Percentiles rank a stretch among this genome's conserved stretches.
Evolutionary conservation across 1,140 invertebrate genomes (phyloP).

Genomic region (Drosophila triauraria): DNA sequence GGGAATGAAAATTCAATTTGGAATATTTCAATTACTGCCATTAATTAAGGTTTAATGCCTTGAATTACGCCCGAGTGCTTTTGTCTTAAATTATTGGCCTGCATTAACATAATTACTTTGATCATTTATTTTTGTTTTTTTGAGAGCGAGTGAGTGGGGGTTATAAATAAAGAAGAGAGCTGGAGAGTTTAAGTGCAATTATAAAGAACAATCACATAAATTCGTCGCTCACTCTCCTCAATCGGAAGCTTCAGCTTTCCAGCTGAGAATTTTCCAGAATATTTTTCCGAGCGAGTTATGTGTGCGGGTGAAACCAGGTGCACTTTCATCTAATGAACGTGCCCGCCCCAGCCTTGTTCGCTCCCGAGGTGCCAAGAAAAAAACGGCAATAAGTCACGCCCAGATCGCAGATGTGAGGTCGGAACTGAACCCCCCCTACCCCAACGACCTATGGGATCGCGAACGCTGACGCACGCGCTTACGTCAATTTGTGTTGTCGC

Average conservation of each 20-base stretch:
- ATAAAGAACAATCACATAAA: slow-evolving; percentile 5
- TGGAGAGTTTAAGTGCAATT: slow-evolving; percentile 8
- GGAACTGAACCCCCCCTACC: slow-evolving; percentile 4
- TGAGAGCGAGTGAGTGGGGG: neutral
- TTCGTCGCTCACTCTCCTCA: neutral
- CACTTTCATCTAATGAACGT: slow-evolving; percentile 52
- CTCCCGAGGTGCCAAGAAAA: slow-evolving; percentile 36
- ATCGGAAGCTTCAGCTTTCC: slow-evolving; percentile 14
- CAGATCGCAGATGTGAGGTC: slow-evolving; percentile 40
- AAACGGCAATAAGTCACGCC: slow-evolving; percentile 54
- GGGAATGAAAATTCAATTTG: slow-evolving; percentile 30
- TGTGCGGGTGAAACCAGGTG: slow-evolving; percentile 59
- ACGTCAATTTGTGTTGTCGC: slow-evolving; percentile 75
- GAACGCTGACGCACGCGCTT: slow-evolving; percentile 67
- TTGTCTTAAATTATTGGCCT: slow-evolving; percentile 33
- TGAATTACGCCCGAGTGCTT: slow-evolving; percentile 26
- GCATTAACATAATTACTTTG: slow-evolving; percentile 48
- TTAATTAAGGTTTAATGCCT: slow-evolving; percentile 35
- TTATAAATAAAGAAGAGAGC: slow-evolving; percentile 4
- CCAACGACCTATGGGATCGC: slow-evolving; percentile 4
- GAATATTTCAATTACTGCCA: slow-evolving; percentile 45
- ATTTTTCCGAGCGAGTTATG: neutral
- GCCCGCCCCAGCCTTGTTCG: slow-evolving; percentile 59
- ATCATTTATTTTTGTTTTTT: slow-evolving; percentile 44
- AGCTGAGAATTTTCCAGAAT: slow-evolving; percentile 32